phyloP scores from a whole-genome alignment of 1,140 invertebrate species.

The Hycleus cichorii region DNA sequence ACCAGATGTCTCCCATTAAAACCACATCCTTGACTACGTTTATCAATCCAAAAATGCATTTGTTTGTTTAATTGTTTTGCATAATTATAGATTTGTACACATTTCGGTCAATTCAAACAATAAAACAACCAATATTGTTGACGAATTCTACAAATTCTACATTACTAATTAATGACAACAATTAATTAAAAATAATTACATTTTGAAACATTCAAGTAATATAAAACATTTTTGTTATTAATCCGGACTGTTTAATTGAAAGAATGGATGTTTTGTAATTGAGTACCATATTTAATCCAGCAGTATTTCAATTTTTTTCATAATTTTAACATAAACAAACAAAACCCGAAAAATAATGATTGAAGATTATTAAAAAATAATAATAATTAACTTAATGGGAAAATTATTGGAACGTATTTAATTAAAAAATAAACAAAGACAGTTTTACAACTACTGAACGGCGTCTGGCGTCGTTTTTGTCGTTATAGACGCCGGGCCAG shows the following conservation, averaged over 20 bases:
- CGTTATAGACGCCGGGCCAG: no score
- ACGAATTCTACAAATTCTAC: not conserved
- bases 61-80: constrained; percentile 16
- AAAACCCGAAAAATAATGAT: no score
- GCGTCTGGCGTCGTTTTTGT: not conserved
- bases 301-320: not conserved
- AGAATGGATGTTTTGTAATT: not conserved
- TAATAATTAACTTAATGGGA: no score
- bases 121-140: no score
- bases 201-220: not conserved
- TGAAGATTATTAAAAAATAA: no score
- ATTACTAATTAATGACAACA: not conserved
- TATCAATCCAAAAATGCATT: constrained; percentile 69
- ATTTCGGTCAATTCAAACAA: no score
- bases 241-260: not conserved
- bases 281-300: not conserved
- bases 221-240: not conserved
- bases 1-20: constrained; percentile 51
- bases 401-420: no score
- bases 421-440: not conserved
- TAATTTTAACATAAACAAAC: no score
- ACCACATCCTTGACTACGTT: constrained; percentile 57
- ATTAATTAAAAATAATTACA: not conserved
- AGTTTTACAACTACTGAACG: not conserved
- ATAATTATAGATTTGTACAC: not conserved